phyloP scores from a whole-genome alignment of 1,140 invertebrate species.

The Trialeurodes vaporariorum region DNA sequence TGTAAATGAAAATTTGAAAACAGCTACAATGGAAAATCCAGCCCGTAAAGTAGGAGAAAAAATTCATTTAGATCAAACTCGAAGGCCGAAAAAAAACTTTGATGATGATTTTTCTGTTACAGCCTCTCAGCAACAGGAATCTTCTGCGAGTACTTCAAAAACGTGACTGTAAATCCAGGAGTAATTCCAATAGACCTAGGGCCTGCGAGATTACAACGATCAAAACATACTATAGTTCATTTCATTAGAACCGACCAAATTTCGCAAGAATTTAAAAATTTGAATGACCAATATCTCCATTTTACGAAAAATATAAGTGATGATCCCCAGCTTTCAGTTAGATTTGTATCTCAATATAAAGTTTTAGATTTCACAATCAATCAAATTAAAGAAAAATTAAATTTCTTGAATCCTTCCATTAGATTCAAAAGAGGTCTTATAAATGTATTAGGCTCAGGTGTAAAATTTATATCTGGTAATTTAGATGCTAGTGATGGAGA shows the following conservation, averaged over 20 bases:
- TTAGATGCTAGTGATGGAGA: conserved; percentile 1
- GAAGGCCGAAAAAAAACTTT: conserved; percentile 4
- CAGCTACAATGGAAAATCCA: not conserved
- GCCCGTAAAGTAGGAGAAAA: not conserved
- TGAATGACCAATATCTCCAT: no score
- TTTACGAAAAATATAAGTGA: no score
- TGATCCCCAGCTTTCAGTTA: no score
- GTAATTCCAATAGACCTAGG: conserved; percentile 3
- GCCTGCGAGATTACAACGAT: not conserved
- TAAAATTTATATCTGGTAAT: conserved; percentile 7
- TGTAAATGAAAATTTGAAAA: conserved; percentile 4
- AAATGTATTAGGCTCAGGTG: not conserved
- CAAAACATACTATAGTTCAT: not conserved
- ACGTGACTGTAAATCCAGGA: conserved; percentile 3
- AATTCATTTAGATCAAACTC: not conserved
- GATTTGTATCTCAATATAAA: no score
- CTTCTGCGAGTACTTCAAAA: not conserved
- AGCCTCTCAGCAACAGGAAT: no score
- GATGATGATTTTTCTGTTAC: no score
- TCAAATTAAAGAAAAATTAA: no score
- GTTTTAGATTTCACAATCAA: no score
- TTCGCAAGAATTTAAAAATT: not conserved
- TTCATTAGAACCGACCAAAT: not conserved
- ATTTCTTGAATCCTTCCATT: not conserved
- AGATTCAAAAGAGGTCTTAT: not conserved